These are phyloP conservation scores for Agapostemon virescens DNA, from an alignment of 2,888 invertebrate species.

Conservation along the genomic window DNA sequence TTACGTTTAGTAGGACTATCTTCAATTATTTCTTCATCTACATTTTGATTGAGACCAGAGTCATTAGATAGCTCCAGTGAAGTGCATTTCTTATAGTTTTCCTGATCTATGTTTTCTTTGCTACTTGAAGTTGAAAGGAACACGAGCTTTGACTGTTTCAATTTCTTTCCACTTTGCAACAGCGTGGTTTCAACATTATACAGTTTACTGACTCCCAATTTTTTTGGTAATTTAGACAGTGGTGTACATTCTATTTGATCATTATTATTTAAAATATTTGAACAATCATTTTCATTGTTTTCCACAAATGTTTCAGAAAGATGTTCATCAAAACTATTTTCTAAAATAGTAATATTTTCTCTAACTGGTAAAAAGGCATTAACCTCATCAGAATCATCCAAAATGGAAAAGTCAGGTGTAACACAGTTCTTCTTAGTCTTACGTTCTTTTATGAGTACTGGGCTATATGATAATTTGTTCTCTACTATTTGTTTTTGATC, in stretches of 20 bases:
- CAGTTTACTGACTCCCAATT: constrained; percentile 42
- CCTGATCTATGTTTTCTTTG: constrained; percentile 40
- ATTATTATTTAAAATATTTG: constrained; percentile 10
- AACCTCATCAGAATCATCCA: neutral
- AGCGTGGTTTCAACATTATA: constrained; percentile 60
- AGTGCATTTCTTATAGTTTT: neutral
- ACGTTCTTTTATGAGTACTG: constrained; percentile 31
- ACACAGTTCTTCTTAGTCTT: constrained; percentile 13
- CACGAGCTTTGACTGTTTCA: constrained; percentile 70
- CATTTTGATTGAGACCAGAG: neutral
- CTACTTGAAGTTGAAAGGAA: constrained; percentile 59
- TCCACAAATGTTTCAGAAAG: neutral
- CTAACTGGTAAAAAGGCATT: neutral
- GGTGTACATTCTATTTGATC: constrained; percentile 37
- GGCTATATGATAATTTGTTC: constrained; percentile 29
- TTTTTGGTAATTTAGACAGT: constrained; percentile 20
- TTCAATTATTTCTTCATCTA: constrained; percentile 55
- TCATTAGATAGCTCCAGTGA: neutral
- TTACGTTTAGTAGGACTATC: constrained; percentile 45
- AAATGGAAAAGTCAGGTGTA: neutral
- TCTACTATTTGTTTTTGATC: neutral
- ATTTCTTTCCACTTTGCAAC: constrained; percentile 62
- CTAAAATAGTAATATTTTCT: neutral
- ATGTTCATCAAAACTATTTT: neutral
- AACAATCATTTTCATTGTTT: neutral